Evolutionary conservation across 1,140 invertebrate species (phyloP).

Genomic region (Sitodiplosis mosellana): DNA sequence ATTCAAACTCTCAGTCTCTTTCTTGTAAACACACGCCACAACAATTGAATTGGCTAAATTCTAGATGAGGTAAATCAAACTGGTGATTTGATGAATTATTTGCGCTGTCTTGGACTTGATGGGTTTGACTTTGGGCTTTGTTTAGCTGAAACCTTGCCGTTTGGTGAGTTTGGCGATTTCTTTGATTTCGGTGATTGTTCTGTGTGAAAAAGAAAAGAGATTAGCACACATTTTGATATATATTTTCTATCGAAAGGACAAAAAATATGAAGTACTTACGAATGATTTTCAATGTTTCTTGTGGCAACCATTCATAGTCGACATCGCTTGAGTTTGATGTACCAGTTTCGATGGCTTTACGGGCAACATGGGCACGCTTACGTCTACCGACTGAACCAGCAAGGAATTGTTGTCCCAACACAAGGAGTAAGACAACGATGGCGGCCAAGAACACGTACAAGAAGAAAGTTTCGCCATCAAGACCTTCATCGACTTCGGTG

Average conservation of each 20-base stretch:
- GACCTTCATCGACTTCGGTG: slow-evolving; percentile 86
- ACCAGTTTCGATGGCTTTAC: slow-evolving; percentile 54
- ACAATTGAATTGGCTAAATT: background rate
- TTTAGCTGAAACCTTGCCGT: slow-evolving; percentile 15
- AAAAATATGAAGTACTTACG: slow-evolving; percentile 41
- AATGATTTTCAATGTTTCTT: slow-evolving; percentile 63
- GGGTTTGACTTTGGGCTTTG: slow-evolving; percentile 27
- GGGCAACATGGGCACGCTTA: slow-evolving; percentile 31
- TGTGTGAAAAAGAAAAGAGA: slow-evolving; percentile 22
- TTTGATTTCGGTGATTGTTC: slow-evolving; percentile 33
- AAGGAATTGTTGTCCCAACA: slow-evolving; percentile 81
- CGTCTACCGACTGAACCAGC: slow-evolving; percentile 39
- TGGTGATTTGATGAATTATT: slow-evolving; percentile 15
- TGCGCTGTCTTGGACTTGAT: slow-evolving; percentile 53
- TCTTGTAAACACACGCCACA: background rate
- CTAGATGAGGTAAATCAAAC: background rate
- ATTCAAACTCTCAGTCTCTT: background rate
- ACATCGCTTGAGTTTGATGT: slow-evolving; percentile 81
- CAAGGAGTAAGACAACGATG: slow-evolving; percentile 66
- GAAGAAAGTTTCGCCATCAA: slow-evolving; percentile 98
- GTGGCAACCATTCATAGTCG: slow-evolving; percentile 96
- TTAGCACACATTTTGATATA: slow-evolving; percentile 7
- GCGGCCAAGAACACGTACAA: slow-evolving; percentile 87
- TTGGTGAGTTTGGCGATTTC: slow-evolving; percentile 30
- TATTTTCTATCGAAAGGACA: slow-evolving; percentile 2